Evolutionary conservation across 1,140 invertebrate genomes (phyloP).

Genomic region (Stegodyphus dumicola): DNA sequence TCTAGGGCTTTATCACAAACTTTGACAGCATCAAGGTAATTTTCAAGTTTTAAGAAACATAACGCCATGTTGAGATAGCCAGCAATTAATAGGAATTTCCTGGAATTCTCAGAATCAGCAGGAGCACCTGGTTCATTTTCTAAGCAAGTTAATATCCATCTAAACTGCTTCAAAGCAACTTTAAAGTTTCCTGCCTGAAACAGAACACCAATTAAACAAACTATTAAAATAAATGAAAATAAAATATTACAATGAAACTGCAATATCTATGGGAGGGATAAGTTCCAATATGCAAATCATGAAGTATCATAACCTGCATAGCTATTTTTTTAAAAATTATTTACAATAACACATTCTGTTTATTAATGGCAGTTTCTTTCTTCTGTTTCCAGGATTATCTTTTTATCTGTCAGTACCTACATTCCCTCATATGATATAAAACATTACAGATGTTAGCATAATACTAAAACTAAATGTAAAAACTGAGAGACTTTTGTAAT

Average conservation of each 20-base stretch:
- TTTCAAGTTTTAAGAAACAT: slow-evolving; percentile 85
- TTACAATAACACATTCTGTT: too few species aligned
- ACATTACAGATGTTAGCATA: too few species aligned
- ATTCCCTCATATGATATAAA: too few species aligned
- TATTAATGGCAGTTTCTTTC: too few species aligned
- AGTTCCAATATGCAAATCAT: not conserved
- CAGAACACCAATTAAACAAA: not conserved
- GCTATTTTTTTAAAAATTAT: too few species aligned
- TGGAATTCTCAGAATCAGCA: slow-evolving; percentile 69
- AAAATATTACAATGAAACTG: not conserved
- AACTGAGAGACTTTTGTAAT: too few species aligned
- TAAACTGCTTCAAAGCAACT: slow-evolving; percentile 90
- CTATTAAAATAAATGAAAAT: too few species aligned
- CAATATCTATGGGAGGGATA: not conserved
- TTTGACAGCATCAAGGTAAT: slow-evolving; percentile 79
- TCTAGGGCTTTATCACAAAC: slow-evolving; percentile 79
- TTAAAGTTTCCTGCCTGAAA: slow-evolving; percentile 77
- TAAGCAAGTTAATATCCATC: slow-evolving; percentile 75
- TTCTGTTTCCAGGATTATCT: too few species aligned
- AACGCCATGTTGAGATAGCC: slow-evolving; percentile 86
- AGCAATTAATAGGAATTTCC: slow-evolving; percentile 76
- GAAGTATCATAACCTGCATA: too few species aligned
- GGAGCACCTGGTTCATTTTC: slow-evolving; percentile 60
- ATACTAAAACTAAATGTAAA: too few species aligned
- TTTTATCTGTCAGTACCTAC: too few species aligned